A percentile compares a stretch with the other conserved stretches of the same genome.
Evolutionary conservation across 2,113 vertebrate species (phyloP).

Genomic region (Pseudolaguvia tuberculata): DNA sequence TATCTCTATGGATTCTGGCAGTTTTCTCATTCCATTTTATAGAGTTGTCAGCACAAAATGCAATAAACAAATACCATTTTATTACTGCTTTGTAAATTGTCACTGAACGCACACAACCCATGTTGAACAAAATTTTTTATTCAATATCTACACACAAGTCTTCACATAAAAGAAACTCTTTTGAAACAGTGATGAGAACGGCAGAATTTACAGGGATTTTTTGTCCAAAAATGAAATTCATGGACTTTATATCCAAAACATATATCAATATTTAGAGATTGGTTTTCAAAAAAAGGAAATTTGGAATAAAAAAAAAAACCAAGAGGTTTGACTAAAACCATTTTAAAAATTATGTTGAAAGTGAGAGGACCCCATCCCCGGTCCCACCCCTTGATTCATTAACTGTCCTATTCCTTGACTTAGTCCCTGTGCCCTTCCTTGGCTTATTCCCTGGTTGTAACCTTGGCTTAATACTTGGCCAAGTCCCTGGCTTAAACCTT

Average conservation of each 20-base stretch:
- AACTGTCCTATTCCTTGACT: constrained; percentile 62
- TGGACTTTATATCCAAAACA: not conserved
- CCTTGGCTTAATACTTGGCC: constrained; percentile 57
- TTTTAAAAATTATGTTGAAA: constrained; percentile 88
- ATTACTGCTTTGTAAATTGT: constrained; percentile 76
- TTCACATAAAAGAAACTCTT: constrained; percentile 42
- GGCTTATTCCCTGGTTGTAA: constrained; percentile 58
- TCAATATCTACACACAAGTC: constrained; percentile 44
- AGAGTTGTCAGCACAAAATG: constrained; percentile 99
- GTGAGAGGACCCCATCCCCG: constrained; percentile 60
- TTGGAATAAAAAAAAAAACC: not conserved
- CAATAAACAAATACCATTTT: constrained; percentile 99
- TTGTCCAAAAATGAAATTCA: not conserved
- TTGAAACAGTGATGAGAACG: not conserved
- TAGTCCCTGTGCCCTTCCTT: constrained; percentile 52
- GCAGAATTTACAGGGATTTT: constrained; percentile 7
- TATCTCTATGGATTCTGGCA: constrained; percentile 89
- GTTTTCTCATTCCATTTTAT: constrained; percentile 91
- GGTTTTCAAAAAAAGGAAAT: constrained; percentile 5
- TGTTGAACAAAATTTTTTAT: constrained; percentile 44
- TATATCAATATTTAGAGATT: no score
- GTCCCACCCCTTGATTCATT: constrained; percentile 53
- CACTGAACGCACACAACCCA: not conserved
- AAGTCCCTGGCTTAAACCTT: constrained; percentile 6
- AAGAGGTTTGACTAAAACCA: not conserved